These are phyloP conservation scores for Rana temporaria DNA, from an alignment of 2,113 vertebrate genomes.

Conservation along the genomic window DNA sequence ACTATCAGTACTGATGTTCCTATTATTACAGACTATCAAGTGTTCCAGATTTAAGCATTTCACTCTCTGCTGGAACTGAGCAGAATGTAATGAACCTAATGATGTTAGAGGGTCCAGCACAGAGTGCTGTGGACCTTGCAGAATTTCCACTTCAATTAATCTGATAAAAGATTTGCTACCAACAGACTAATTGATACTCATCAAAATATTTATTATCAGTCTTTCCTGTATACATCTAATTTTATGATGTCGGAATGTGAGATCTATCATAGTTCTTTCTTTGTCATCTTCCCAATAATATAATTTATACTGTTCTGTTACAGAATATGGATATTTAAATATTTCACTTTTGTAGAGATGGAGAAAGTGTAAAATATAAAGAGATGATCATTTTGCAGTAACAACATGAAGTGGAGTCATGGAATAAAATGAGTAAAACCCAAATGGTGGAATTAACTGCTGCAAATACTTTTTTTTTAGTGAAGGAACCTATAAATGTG, in stretches of 20 bases:
- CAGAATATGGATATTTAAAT: too few species aligned
- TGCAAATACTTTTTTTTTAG: too few species aligned
- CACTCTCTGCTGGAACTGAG: slow-evolving; percentile 33
- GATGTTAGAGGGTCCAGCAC: slow-evolving; percentile 23
- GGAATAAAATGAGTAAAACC: too few species aligned
- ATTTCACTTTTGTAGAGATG: too few species aligned
- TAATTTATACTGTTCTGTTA: too few species aligned
- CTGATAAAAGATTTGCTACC: not conserved
- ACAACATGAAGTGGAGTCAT: too few species aligned
- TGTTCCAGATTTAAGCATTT: slow-evolving; percentile 27
- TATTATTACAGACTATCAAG: slow-evolving; percentile 40
- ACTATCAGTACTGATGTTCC: slow-evolving; percentile 38
- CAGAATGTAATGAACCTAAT: slow-evolving; percentile 16
- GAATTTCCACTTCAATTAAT: slow-evolving; percentile 16
- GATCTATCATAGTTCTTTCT: not conserved
- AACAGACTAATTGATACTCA: slow-evolving; percentile 5
- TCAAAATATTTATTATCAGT: slow-evolving; percentile 21
- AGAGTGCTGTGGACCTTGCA: not conserved
- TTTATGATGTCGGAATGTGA: not conserved
- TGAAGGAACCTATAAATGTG: too few species aligned
- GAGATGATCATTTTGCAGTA: too few species aligned
- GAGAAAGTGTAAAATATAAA: too few species aligned
- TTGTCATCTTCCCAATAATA: too few species aligned
- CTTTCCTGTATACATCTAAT: not conserved
- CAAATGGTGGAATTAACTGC: too few species aligned